Conservation (phyloP, 2,797 vertebrate species). For the Myotis findleyi region DNA sequence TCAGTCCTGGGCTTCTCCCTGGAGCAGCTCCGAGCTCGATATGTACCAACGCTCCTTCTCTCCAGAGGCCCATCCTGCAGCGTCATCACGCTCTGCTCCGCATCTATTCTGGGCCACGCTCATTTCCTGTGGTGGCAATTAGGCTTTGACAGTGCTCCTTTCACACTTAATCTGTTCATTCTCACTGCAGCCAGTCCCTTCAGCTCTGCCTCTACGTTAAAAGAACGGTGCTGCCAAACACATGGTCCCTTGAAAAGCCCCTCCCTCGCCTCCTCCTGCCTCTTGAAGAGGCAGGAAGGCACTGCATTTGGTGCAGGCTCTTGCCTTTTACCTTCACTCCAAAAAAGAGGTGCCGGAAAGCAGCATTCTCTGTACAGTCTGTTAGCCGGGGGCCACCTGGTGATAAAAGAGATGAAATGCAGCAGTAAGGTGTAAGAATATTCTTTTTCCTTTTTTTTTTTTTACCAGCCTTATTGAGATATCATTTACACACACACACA, state of each 20-base stretch:
- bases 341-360: neutral
- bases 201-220: neutral
- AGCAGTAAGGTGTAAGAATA: neutral
- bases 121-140: conserved; percentile 17
- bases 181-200: neutral
- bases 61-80: neutral
- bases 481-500: neutral
- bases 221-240: neutral
- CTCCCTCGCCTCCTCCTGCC: neutral
- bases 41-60: neutral
- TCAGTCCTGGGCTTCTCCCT: neutral
- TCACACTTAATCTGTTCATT: conserved; percentile 45
- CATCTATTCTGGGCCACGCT: conserved; percentile 22
- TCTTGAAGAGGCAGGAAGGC: neutral
- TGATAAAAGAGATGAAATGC: neutral
- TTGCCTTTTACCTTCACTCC: neutral
- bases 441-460: neutral
- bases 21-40: neutral
- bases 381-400: conserved; percentile 54
- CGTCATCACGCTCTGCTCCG: neutral
- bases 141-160: conserved; percentile 45
- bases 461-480: neutral
- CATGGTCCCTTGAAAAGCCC: neutral
- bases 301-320: neutral
- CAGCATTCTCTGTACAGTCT: neutral